These are phyloP conservation scores for Meloe dianella DNA, from an alignment of 2,888 invertebrate genomes.

Conservation along the genomic window DNA sequence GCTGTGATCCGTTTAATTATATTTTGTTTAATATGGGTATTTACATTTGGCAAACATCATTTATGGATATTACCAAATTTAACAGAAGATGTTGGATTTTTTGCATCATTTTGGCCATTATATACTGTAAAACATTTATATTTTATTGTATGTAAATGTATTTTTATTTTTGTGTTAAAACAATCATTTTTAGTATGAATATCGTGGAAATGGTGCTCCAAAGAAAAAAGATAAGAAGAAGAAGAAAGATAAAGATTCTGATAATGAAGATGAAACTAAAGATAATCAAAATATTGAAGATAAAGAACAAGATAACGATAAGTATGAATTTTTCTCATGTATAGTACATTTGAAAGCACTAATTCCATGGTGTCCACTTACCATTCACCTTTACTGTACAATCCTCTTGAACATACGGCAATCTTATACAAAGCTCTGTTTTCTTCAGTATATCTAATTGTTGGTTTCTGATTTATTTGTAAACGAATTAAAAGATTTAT, in stretches of 20 bases:
- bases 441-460: too few species aligned
- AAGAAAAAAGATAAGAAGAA: conserved; percentile 72
- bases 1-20: conserved; percentile 88
- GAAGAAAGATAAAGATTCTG: conserved; percentile 83
- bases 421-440: too few species aligned
- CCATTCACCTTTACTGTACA: too few species aligned
- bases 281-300: conserved; percentile 38
- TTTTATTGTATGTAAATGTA: not conserved
- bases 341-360: too few species aligned
- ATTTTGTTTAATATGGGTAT: conserved; percentile 89
- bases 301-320: conserved; percentile 40
- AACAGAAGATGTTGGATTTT: conserved; percentile 98
- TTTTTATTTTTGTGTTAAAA: not conserved
- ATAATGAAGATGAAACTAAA: conserved; percentile 65
- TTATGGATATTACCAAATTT: conserved; percentile 99
- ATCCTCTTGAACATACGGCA: too few species aligned
- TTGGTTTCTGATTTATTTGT: too few species aligned
- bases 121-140: conserved; percentile 78
- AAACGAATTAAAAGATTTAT: too few species aligned
- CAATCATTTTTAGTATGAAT: conserved; percentile 73
- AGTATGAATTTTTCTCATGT: conserved; percentile 36
- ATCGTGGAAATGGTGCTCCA: conserved; percentile 70
- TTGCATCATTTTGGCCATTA: conserved; percentile 97
- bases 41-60: conserved; percentile 88
- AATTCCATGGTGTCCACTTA: too few species aligned